Conservation (phyloP, 2,113 vertebrate species). For the Turdus rufiventris region DNA sequence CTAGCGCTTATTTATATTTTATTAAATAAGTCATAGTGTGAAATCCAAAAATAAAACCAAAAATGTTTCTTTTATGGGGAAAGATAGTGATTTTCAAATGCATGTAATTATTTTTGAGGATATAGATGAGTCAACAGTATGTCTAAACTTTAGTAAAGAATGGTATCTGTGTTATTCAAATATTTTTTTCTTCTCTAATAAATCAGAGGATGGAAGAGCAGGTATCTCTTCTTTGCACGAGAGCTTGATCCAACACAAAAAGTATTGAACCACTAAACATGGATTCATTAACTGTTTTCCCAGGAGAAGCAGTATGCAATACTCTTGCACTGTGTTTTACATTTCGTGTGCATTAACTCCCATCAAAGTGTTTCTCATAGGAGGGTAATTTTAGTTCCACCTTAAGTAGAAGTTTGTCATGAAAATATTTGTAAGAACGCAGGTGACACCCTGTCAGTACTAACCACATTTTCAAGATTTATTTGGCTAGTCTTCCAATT, state of each 20-base stretch:
- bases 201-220: background rate
- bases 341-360: background rate
- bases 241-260: background rate
- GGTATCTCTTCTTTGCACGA: background rate
- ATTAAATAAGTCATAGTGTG: background rate
- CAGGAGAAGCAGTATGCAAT: background rate
- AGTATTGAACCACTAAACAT: background rate
- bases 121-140: background rate
- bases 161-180: background rate
- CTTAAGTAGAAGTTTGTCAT: background rate
- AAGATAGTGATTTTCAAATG: background rate
- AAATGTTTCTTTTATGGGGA: background rate
- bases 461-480: background rate
- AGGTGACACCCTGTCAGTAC: background rate
- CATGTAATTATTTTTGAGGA: background rate
- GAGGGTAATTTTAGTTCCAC: background rate
- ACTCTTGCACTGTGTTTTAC: background rate
- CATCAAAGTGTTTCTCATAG: background rate
- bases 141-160: background rate
- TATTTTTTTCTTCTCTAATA: background rate
- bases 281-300: background rate
- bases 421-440: background rate
- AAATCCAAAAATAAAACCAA: conserved; percentile 5
- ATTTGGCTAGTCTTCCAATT: background rate
- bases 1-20: background rate